These are phyloP conservation scores for Scrobipalpa costella DNA, from an alignment of 2,888 invertebrate species.

Conservation along the genomic window DNA sequence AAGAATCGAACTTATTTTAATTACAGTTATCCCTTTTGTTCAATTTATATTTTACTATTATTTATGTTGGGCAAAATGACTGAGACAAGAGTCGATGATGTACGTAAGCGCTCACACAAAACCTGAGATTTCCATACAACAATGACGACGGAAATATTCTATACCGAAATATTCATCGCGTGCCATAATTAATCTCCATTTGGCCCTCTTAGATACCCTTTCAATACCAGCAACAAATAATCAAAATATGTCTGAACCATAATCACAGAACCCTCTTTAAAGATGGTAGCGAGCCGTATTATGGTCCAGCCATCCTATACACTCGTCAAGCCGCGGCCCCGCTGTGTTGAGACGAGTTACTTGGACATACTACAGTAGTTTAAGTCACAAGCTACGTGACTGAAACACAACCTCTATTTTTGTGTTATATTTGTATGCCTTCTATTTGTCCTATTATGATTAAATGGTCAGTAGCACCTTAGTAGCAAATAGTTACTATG, in stretches of 20 bases:
- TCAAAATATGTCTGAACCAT: constrained; percentile 10
- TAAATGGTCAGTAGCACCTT: background rate
- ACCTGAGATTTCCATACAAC: too few relatives aligned
- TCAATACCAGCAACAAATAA: constrained; percentile 14
- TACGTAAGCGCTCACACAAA: too few relatives aligned
- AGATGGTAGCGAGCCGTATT: constrained; percentile 2
- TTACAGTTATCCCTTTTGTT: too few relatives aligned
- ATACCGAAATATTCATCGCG: too few relatives aligned
- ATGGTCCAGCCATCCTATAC: constrained; percentile 5
- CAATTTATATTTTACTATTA: too few relatives aligned
- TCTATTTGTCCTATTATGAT: too few relatives aligned
- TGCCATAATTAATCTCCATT: background rate
- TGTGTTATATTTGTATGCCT: background rate
- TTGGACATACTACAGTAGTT: constrained; percentile 5
- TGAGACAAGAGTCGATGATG: too few relatives aligned
- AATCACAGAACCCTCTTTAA: constrained; percentile 10
- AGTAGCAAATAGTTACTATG: background rate
- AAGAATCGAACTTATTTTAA: too few relatives aligned
- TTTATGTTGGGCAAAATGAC: too few relatives aligned
- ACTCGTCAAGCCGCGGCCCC: background rate
- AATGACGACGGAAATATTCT: too few relatives aligned
- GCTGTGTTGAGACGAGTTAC: constrained; percentile 19
- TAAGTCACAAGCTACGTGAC: constrained; percentile 1
- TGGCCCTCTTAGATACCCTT: background rate
- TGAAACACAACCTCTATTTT: too few relatives aligned